Base-by-base conservation (phyloP, 2,113 vertebrate genomes). In the Scomber japonicus region DNA sequence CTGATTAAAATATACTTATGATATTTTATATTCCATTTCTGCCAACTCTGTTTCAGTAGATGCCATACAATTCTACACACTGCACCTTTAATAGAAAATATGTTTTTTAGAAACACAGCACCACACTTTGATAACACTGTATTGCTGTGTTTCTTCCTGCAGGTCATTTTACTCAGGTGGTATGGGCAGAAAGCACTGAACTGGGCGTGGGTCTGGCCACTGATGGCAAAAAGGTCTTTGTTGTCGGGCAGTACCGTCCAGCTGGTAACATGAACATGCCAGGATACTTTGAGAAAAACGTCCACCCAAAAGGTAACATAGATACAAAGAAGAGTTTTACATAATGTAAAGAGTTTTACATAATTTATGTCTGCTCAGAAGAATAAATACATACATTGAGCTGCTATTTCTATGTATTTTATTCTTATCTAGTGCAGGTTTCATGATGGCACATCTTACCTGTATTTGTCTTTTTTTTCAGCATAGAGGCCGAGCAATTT, bases 111-210 rank as follows among this genome's bases (percentile, higher is more conserved):
- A 35, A 30, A 5, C 30, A 11, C 57, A 40, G 17, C 11, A 45
- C 3, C 24, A 27, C 48, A 31, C 4, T 19, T 11, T 30, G 11
- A 35, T 12, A 1, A 11, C 27, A 7, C 13, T 40, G 5, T 19
- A 6, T 2, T 11, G 11, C 35, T 78, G 30, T 80, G 44, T 27
- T 68, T 40, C 14, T 7, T 24, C 53, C 72, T 50, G 5, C 78
- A 95, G 94, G 94, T n/a, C 94, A 95, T 75, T 94, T 94, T 15
- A 94, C 93, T 77, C 94, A 95, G 86, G 90, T 94, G 66, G 94
- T 94, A 63, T 95, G 94, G 94, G 94, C 93, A 50, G 73, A 49
- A 2, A 84, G 53, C 65, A 92, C 44, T 0, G 61, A 94, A 10
- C 64, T 94, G 46, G 94, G 94, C 0, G 82, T 94, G 11, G 93